phyloP scores from a whole-genome alignment of 2,113 vertebrate species.

The Bos indicus region DNA sequence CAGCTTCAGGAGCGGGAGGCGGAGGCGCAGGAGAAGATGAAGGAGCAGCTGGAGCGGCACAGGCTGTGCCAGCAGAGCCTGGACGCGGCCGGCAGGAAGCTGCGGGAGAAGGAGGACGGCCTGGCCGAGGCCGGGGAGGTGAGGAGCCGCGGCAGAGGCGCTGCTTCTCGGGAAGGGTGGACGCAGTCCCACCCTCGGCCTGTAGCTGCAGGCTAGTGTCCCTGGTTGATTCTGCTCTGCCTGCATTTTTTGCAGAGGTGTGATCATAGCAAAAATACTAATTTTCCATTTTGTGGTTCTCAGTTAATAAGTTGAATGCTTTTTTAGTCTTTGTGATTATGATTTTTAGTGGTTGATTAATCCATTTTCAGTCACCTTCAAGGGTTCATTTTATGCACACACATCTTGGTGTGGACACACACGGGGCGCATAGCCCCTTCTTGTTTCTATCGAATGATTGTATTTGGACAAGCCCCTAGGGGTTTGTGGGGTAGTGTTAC shows the following conservation, averaged over 20 bases:
- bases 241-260: fast-evolving
- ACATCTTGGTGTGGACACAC: fast-evolving
- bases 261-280: neutral
- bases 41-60: conserved; percentile 86
- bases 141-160: neutral
- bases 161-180: neutral
- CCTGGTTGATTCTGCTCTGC: fast-evolving
- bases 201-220: fast-evolving
- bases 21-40: conserved; percentile 80
- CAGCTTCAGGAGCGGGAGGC: conserved; percentile 87
- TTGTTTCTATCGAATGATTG: neutral
- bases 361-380: neutral
- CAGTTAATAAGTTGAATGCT: neutral
- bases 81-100: conserved; percentile 83
- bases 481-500: neutral
- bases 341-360: neutral
- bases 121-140: conserved; percentile 88
- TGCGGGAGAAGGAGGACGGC: conserved; percentile 87
- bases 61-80: conserved; percentile 82
- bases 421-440: fast-evolving
- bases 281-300: neutral
- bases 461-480: fast-evolving
- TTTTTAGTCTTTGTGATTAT: neutral
- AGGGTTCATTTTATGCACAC: fast-evolving
- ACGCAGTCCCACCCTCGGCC: fast-evolving